Base-by-base conservation (phyloP, 1,140 invertebrate genomes). In the Mya arenaria region DNA sequence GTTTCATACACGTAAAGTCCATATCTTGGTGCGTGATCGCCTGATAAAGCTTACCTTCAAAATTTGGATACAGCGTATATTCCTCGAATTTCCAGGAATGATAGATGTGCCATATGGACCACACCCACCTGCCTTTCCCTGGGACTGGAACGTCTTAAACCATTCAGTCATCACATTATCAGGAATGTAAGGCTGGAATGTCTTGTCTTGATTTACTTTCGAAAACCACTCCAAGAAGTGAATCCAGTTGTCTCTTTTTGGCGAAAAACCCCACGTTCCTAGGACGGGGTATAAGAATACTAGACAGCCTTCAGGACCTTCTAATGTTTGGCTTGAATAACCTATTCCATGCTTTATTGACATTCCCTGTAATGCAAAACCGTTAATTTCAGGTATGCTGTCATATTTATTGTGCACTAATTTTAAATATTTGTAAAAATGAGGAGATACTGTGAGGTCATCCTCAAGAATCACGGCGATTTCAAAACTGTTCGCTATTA, bases 91-190 rank as follows among this genome's bases (percentile, higher is more conserved):
- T 79, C 75, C 84, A 84, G 5, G 83, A 66, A 73, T 85, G 82
- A 71, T 89, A 84, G n/a, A 88, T 85, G 65, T 87, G 85, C 88
- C 88, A 89, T 66, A 89, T 89, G 32, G 85, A 84, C 88, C 88
- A 89, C 80, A 89, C 87, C 78, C 30, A 10, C 82, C 41, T 1
- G 74, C 62, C 23, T 52, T 78, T 25, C 84, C 84, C 23, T 23
- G 4, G 63, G 72, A 52, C 4, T 48, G 36, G 32, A 86, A 78
- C 0, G 17, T 13, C 28, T 34, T 36, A 71, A 84, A 87, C 84
- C 85, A 87, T 17, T 6, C 37, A n/a, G 82, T 78, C 4, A 82
- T 79, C 28, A 73, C 39, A 69, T 84, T 82, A 17, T 78, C 66
- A 10, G 87, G 85, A 15, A 88, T 84, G 10, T 25, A 30, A 2